Evolutionary conservation across 2,113 vertebrate species (phyloP), one percentile per base, ranked within the genome.

Genomic region (Triplophysa siluroides): DNA sequence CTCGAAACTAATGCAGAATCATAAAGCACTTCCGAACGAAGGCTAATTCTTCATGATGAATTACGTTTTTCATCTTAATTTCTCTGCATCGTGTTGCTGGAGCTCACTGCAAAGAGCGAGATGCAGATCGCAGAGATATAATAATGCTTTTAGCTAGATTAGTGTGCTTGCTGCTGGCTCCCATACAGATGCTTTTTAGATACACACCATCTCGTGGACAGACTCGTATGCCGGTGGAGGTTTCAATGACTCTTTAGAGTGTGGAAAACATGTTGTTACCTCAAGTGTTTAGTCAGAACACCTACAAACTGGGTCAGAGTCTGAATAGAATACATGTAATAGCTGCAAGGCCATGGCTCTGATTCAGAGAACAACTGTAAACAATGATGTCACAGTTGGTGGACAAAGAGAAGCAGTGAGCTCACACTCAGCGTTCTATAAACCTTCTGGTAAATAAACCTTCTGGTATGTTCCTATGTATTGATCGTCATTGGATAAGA

Each of bases 131-230:
- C 79, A 85, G 87, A 89, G 86, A 81, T 86, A 80, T 65, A 65
- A 72, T 50, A 33, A 64, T 38, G 92, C 90, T 92, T 86, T 93
- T 88, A 92, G 83, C 81, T 63, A 89, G 90, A 92, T 91, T 87
- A 81, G 79, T 81, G 82, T 78, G 14, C 43, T 19, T 52, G 11
- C 7, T 29, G 81, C 81, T 61, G 1, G 29, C 0, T 75, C 21
- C 47, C 82, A 82, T 74, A 41, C 24, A 79, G 50, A 71, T 26
- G 66, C 78, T 89, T 70, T 76, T 85, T 26, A 84, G 79, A 83
- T 23, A 8, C 16, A 8, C 19, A 6, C 52, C 23, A 43, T 33
- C 54, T 78, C 64, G 67, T 38, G 54, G 12, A 73, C 19, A 58
- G 52, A 23, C n/a, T 38, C 52, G 23, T 41, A 14, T 14, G 11